Evolutionary conservation across 2,797 vertebrate genomes (phyloP), one percentile per base, ranked within the genome.

Genomic region (Psittacula derbiana): DNA sequence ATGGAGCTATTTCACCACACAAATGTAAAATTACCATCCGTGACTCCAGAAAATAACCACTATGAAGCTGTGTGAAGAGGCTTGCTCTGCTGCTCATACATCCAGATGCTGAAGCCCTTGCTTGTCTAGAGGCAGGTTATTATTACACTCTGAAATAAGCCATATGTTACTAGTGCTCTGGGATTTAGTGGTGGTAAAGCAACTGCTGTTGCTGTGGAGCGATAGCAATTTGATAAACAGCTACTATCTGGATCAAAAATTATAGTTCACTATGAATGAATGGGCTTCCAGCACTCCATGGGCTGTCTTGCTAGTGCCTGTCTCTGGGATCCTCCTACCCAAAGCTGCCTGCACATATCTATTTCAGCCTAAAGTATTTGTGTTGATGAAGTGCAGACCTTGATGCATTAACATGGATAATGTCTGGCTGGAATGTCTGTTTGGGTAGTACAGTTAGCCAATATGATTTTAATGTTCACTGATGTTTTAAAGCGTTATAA

Each of bases 251-350:
- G 7, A 10, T 25, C n/a, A 84, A 28, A 83, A 67, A 78, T 74
- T 57, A 43, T 4, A 50, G 17, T 31, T 74, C 21, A 47, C 38
- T 28, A 25, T 25, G 31, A 58, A 62, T 25, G 5, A 86, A 50
- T 43, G 5, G n/a, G 36, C 16, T 76, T 61, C 36, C 75, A 80
- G 31, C 12, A 36, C 30, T 18, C 44, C 10, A 11, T 0, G 0
- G 16, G 27, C 27, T 66, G 17, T 41, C 43, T 83, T 12, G 2
- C 11, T 43, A 24, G 8, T 25, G 18, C 31, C 7, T 11, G 6
- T 55, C 31, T 71, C 38, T 6, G 13, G 23, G 41, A 41, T 11
- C 15, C 13, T 86, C 27, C 31, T 57, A 14, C 17, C 7, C 28
- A 3, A 4, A 49, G 27, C 16, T 43, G 24, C 21, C 31, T 44